These are phyloP conservation scores for Anastrepha ludens DNA, from an alignment of 1,140 invertebrate species.

Conservation along the genomic window DNA sequence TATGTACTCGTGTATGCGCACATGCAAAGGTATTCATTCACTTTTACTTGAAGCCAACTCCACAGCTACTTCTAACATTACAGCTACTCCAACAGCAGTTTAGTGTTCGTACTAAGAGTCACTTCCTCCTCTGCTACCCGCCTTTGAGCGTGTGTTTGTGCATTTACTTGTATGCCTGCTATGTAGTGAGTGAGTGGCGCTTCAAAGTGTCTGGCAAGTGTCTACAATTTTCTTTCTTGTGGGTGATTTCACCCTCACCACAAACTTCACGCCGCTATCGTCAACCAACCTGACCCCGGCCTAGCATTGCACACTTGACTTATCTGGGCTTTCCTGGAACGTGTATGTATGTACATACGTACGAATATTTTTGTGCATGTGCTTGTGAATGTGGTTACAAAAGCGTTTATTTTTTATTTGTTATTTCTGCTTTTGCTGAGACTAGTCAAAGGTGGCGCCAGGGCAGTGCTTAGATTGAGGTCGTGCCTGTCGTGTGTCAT, in stretches of 20 bases:
- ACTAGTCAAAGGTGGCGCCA: constrained; percentile 13
- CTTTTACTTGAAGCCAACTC: constrained; percentile 38
- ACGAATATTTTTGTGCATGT: not conserved
- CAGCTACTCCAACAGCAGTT: constrained; percentile 8
- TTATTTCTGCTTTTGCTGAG: constrained; percentile 9
- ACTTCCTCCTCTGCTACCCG: not conserved
- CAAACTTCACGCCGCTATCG: constrained; percentile 7
- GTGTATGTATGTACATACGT: not conserved
- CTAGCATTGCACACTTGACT: constrained; percentile 46
- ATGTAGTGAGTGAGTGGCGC: constrained; percentile 38
- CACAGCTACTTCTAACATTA: not conserved
- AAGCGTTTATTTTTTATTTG: constrained; percentile 4
- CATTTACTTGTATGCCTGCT: not conserved
- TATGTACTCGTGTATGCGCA: not conserved
- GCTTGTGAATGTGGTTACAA: not conserved
- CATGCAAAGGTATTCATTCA: not conserved
- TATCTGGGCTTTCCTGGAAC: constrained; percentile 32
- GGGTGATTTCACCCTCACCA: constrained; percentile 43
- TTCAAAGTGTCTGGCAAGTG: constrained; percentile 52
- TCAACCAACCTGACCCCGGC: constrained; percentile 5
- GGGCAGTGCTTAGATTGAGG: not conserved
- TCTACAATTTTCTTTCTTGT: constrained; percentile 46
- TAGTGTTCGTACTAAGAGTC: constrained; percentile 2
- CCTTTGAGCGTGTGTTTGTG: not conserved
- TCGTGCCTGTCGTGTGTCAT: constrained; percentile 33